Base-by-base conservation (phyloP, 2,113 vertebrate species). In the Platanista minor region DNA sequence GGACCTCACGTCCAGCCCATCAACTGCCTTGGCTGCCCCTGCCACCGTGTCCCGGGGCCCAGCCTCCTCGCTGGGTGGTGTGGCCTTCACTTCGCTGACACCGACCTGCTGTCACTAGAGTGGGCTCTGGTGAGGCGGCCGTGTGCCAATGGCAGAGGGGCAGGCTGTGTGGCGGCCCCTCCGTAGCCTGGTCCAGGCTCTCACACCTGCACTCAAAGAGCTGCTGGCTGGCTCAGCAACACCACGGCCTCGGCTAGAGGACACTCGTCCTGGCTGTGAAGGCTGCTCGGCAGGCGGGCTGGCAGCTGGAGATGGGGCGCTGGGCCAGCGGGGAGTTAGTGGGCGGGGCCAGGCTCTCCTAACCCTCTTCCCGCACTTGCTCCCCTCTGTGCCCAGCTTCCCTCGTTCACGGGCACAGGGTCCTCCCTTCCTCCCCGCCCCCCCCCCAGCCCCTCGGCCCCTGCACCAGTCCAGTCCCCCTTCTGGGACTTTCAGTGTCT, bases 321-420 rank as follows among this genome's bases (percentile, higher is more conserved):
- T 23, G 0, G 5, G 67, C 57, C 2, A 4, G 49, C 0, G 11
- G 52, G 54, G 36, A 29, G 15, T 3, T 1, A 3, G 54, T 0
- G 5, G 8, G 43, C 12, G 3, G 0, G 2, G 3, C 15, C 21
- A 4, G 25, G 14, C 33, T 39, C 54, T n/a, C 11, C n/a, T 18
- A 1, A 6, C 25, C 49, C 6, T 20, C 66, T 74, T 23, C 29
- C 23, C 0, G 1, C 13, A 14, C 29, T 5, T 52, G 23, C 36
- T 14, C 49, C 12, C 33, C 36, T 41, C 20, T 12, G 3, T 5
- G 41, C 7, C 39, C 41, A 17, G 80, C 31, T 17, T 67, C 71
- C 8, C 62, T 20, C 6, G 8, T 64, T 11, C 17, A 8, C 17
- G 27, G 36, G 10, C 12, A 74, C 10, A 27, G 29, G 33, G 21